Conservation (phyloP, 2,113 vertebrate genomes). For the Neolamprologus cancellatus region DNA sequence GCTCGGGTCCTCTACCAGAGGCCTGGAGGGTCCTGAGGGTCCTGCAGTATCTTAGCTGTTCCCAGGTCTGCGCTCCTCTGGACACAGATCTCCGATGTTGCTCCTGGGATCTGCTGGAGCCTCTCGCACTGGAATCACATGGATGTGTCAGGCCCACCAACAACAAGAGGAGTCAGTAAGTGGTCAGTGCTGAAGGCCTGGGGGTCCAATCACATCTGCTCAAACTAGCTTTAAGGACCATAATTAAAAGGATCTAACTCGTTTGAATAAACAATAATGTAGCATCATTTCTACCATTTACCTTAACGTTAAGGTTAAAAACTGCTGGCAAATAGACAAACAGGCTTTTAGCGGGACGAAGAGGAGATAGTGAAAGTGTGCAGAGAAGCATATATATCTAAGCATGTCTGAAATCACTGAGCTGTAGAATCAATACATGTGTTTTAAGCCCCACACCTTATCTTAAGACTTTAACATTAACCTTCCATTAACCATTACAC, state of each 20-base stretch:
- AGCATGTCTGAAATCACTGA: conserved; percentile 77
- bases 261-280: neutral
- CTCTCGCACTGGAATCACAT: rapidly evolving
- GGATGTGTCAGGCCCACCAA: neutral
- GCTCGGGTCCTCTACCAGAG: neutral
- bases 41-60: neutral
- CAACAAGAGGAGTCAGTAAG: neutral
- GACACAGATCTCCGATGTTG: neutral
- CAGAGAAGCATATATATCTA: conserved; percentile 75
- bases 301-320: neutral
- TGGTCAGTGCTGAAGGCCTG: neutral
- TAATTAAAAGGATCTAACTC: neutral
- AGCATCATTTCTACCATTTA: neutral
- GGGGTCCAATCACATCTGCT: neutral
- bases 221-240: neutral
- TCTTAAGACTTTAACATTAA: conserved; percentile 93
- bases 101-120: neutral
- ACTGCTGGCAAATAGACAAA: neutral
- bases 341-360: neutral
- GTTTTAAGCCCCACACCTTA: conserved; percentile 93
- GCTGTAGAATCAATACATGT: conserved; percentile 92
- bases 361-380: conserved; percentile 31
- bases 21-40: neutral
- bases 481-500: conserved; percentile 97
- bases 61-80: neutral